Evolutionary conservation across 2,797 vertebrate species (phyloP), one percentile per base, ranked within the genome.

Genomic region (Coranthus polyacanthus): DNA sequence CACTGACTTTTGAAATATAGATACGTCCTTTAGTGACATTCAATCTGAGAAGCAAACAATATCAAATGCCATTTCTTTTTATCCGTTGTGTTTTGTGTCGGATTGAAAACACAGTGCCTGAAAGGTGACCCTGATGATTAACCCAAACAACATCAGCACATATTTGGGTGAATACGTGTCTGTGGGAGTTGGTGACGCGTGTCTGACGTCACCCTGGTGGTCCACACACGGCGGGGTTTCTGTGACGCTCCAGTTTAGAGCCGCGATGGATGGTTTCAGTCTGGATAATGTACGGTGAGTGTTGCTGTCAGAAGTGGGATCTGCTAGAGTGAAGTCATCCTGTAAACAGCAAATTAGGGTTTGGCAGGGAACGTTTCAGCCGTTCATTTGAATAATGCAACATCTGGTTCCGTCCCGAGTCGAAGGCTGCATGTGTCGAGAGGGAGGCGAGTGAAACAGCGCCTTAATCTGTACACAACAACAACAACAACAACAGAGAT

Each of bases 401-500:
- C 88, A 90, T 87, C 79, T 92, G 87, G 78, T 58, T 71, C 84
- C 72, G 78, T 60, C 56, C 59, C 55, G 49, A 37, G 43, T 72
- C 41, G 44, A 67, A 72, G 45, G 26, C 58, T 47, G 15, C 9
- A 36, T 72, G 50, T 75, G 47, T 38, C 50, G 44, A 50, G 20
- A 60, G 43, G 52, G 16, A 24, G 22, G 26, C 17, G 39, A 51
- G 9, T 32, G 36, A 44, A 45, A 2, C 43, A 55, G 22, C 38
- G 49, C 18, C 11, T 50, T 82, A 7, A 59, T 84, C 20, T 79
- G 63, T 70, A 84, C 50, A 11, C 53, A 54, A n/a, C n/a, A n/a
- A n/a, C n/a, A n/a, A n/a, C n/a, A n/a, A n/a, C n/a, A n/a, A n/a
- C n/a, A n/a, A n/a, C n/a, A n/a, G n/a, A n/a, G 13, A 3, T 15